Evolutionary conservation across 1,140 invertebrate genomes (phyloP).

Genomic region (Aleiodes sp.): DNA sequence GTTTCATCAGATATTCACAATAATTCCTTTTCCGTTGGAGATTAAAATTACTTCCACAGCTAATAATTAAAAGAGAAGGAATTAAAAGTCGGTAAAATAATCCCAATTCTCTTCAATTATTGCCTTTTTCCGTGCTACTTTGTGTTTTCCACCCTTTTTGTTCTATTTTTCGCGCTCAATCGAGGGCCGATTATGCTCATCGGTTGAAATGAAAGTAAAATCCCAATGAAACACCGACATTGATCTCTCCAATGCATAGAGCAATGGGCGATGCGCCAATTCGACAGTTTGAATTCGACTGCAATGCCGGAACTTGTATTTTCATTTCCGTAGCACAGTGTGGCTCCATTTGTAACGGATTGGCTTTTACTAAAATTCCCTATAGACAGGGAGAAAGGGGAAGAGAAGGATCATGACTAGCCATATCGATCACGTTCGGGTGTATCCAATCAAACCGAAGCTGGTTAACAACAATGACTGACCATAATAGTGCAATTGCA

Average conservation of each 20-base stretch:
- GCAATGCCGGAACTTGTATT: constrained; percentile 35
- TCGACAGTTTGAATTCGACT: constrained; percentile 20
- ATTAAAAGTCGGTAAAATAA: no score
- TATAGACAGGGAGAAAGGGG: no score
- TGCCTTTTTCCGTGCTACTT: no score
- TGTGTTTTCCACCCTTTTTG: not conserved
- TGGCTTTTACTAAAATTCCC: constrained; percentile 25
- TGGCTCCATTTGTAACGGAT: constrained; percentile 6
- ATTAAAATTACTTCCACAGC: no score
- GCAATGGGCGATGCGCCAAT: constrained; percentile 23
- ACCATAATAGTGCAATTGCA: not conserved
- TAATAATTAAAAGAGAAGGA: no score
- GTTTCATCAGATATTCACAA: no score
- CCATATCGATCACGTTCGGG: not conserved
- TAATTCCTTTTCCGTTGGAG: no score
- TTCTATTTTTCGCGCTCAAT: not conserved
- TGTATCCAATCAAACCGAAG: not conserved
- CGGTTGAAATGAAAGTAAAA: not conserved
- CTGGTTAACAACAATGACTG: constrained; percentile 20
- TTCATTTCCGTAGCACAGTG: constrained; percentile 30
- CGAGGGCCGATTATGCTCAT: not conserved
- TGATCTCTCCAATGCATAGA: constrained; percentile 21
- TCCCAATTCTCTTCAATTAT: no score
- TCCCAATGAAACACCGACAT: not conserved
- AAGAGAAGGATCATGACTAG: not conserved